Evolutionary conservation across 2,888 invertebrate genomes (phyloP).

Genomic region (Pandemis corylana): DNA sequence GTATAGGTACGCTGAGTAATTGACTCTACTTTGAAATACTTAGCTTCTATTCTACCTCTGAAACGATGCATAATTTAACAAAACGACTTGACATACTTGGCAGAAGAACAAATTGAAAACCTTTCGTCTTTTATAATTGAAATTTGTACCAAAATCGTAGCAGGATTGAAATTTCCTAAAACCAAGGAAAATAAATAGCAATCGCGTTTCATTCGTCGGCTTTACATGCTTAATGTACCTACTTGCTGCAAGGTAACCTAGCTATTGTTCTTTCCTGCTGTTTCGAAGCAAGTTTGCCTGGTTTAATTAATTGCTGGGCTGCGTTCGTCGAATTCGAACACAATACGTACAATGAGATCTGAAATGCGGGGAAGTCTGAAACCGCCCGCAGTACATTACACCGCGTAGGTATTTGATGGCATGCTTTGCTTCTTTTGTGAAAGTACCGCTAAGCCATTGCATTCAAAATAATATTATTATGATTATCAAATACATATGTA

Average conservation of each 20-base stretch:
- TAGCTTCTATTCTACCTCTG: too few species aligned
- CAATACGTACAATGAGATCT: constrained; percentile 27
- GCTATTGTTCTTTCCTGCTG: constrained; percentile 35
- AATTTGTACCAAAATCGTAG: background rate
- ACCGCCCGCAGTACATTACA: constrained; percentile 23
- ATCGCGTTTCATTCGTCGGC: constrained; percentile 4
- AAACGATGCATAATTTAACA: too few species aligned
- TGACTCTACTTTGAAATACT: too few species aligned
- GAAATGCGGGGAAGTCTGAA: constrained; percentile 30
- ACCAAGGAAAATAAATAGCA: background rate
- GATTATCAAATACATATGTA: background rate
- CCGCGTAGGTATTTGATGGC: background rate
- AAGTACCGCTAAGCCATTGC: background rate
- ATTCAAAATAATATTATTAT: too few species aligned
- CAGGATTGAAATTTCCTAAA: background rate
- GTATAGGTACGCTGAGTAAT: too few species aligned
- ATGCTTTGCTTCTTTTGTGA: background rate
- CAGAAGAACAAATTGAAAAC: too few species aligned
- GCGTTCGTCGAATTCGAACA: constrained; percentile 38
- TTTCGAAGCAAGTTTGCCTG: constrained; percentile 30
- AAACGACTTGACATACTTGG: too few species aligned
- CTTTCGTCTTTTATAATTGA: too few species aligned
- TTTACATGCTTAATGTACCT: constrained; percentile 16
- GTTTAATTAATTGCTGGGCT: constrained; percentile 37
- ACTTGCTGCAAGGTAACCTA: constrained; percentile 13